These are phyloP conservation scores for Artibeus jamaicensis DNA, from an alignment of 2,797 vertebrate genomes.

Conservation along the genomic window DNA sequence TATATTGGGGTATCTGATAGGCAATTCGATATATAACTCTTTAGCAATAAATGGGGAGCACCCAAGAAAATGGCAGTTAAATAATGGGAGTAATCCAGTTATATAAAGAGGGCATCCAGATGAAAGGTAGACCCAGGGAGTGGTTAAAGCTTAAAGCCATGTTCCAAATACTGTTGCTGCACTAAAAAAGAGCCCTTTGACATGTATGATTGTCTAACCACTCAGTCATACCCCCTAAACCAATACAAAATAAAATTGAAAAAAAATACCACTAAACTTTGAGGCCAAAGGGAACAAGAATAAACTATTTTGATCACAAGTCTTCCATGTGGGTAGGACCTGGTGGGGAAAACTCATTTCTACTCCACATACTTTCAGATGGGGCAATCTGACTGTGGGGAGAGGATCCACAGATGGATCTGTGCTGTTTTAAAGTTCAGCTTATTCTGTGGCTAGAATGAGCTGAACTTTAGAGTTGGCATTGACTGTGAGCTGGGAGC, in stretches of 20 bases:
- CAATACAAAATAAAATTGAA: not conserved
- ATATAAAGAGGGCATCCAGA: not conserved
- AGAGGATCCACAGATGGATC: not conserved
- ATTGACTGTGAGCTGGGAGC: not conserved
- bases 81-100: not conserved
- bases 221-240: not conserved
- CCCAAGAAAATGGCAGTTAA: not conserved
- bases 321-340: not conserved
- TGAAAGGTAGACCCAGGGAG: not conserved
- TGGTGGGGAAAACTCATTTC: not conserved
- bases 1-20: not conserved
- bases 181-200: not conserved
- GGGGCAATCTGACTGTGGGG: not conserved
- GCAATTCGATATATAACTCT: not conserved
- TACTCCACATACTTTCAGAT: not conserved
- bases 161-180: not conserved
- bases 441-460: not conserved
- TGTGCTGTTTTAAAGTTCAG: not conserved
- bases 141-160: not conserved
- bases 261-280: not conserved
- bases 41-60: not conserved
- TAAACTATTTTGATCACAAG: not conserved
- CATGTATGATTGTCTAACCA: not conserved
- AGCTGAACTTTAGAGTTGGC: not conserved
- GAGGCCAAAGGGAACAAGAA: not conserved